phyloP scores from a whole-genome alignment of 35 echinoderm and acorn worm species.

The Ophioderma brevispina region DNA sequence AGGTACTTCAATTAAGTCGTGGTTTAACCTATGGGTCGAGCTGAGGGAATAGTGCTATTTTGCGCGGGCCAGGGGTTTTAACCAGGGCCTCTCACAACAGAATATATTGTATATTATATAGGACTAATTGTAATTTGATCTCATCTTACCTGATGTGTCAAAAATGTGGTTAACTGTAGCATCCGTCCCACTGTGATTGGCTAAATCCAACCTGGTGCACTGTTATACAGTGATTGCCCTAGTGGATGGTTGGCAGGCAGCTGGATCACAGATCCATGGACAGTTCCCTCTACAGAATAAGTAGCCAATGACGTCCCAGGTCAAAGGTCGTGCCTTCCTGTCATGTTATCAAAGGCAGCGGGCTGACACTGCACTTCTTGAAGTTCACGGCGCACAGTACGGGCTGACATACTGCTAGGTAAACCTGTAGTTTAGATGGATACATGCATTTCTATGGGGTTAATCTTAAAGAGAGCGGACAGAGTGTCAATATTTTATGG shows the following conservation, averaged over 20 bases:
- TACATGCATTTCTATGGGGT: too few relatives aligned
- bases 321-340: slow-evolving; percentile 64
- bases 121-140: not conserved
- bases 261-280: slow-evolving; percentile 80
- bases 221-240: slow-evolving; percentile 83
- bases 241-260: slow-evolving; percentile 86
- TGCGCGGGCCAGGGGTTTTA: too few relatives aligned
- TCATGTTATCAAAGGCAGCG: slow-evolving; percentile 73
- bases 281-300: slow-evolving; percentile 87
- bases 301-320: slow-evolving; percentile 89
- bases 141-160: slow-evolving; percentile 79
- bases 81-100: too few relatives aligned
- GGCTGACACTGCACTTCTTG: slow-evolving; percentile 58
- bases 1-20: too few relatives aligned
- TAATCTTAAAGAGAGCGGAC: too few relatives aligned
- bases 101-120: not conserved
- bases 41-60: too few relatives aligned
- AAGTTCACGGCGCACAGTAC: slow-evolving; percentile 79
- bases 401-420: slow-evolving; percentile 85
- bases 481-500: too few relatives aligned
- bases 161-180: slow-evolving; percentile 85
- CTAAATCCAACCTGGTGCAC: slow-evolving; percentile 76
- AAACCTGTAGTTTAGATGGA: slow-evolving; percentile 75
- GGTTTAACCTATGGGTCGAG: too few relatives aligned
- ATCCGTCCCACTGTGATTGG: slow-evolving; percentile 96